These are phyloP conservation scores for Antitype chi DNA, from an alignment of 2,888 invertebrate species.

Conservation along the genomic window DNA sequence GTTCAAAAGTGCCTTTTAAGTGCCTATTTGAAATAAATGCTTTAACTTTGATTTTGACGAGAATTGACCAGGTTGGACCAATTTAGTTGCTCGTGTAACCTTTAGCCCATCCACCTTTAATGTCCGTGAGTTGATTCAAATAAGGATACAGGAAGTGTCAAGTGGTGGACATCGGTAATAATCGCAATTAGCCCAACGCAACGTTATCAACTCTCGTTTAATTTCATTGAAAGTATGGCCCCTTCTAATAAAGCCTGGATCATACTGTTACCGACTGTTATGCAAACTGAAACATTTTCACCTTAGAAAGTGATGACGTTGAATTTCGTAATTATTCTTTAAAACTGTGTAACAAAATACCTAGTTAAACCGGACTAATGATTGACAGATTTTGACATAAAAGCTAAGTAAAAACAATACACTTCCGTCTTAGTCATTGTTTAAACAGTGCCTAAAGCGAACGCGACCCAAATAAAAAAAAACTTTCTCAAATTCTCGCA, in stretches of 20 bases:
- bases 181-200: not conserved
- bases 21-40: too few relatives aligned
- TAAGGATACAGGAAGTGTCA: conserved; percentile 14
- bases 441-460: conserved; percentile 24
- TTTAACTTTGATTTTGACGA: too few relatives aligned
- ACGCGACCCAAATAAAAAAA: conserved; percentile 45
- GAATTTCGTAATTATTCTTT: conserved; percentile 17
- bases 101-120: too few relatives aligned
- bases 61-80: too few relatives aligned
- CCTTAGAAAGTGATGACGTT: conserved; percentile 22
- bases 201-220: conserved; percentile 2
- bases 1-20: too few relatives aligned
- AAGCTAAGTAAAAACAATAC: conserved; percentile 38
- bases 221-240: conserved; percentile 9
- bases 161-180: too few relatives aligned
- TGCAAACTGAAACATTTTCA: conserved; percentile 2
- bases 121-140: not conserved
- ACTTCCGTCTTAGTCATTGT: conserved; percentile 27
- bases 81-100: too few relatives aligned
- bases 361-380: conserved; percentile 10
- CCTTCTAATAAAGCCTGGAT: conserved; percentile 19
- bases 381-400: conserved; percentile 29
- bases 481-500: conserved; percentile 58
- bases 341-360: conserved; percentile 3
- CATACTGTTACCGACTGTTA: conserved; percentile 8